A percentile compares a stretch with the other conserved stretches of the same genome.
phyloP scores from a whole-genome alignment of 2,888 invertebrate species.

The Autographa gamma region DNA sequence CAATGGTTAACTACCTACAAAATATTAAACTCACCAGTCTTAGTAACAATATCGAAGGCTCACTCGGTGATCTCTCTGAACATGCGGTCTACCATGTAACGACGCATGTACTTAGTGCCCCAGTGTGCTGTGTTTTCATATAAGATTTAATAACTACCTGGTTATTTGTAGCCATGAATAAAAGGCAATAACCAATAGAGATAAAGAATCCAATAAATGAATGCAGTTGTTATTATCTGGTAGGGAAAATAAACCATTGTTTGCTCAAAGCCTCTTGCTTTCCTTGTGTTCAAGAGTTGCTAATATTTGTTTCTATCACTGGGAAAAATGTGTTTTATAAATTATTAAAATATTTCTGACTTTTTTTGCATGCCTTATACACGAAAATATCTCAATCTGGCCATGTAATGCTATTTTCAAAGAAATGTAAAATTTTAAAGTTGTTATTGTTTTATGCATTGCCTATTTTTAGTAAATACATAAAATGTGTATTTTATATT shows the following conservation, averaged over 20 bases:
- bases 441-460: constrained; percentile 57
- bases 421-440: constrained; percentile 43
- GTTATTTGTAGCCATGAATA: too few relatives aligned
- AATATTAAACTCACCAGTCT: too few relatives aligned
- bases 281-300: background rate
- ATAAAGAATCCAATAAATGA: background rate
- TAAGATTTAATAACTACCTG: too few relatives aligned
- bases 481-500: constrained; percentile 28
- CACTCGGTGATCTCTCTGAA: too few relatives aligned
- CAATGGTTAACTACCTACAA: too few relatives aligned
- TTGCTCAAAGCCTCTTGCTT: background rate
- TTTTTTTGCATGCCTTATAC: constrained; percentile 24
- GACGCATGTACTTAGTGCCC: too few relatives aligned
- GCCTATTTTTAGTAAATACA: constrained; percentile 53
- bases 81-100: too few relatives aligned
- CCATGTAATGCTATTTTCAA: constrained; percentile 36
- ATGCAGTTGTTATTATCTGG: background rate
- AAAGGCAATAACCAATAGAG: too few relatives aligned
- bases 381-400: constrained; percentile 28
- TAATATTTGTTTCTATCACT: background rate
- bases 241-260: background rate
- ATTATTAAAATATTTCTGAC: constrained; percentile 3
- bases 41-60: too few relatives aligned
- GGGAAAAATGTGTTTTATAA: background rate
- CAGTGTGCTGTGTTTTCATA: too few relatives aligned